Evolutionary conservation across 2,113 vertebrate genomes (phyloP).

Genomic region (Ornithorhynchus anatinus): DNA sequence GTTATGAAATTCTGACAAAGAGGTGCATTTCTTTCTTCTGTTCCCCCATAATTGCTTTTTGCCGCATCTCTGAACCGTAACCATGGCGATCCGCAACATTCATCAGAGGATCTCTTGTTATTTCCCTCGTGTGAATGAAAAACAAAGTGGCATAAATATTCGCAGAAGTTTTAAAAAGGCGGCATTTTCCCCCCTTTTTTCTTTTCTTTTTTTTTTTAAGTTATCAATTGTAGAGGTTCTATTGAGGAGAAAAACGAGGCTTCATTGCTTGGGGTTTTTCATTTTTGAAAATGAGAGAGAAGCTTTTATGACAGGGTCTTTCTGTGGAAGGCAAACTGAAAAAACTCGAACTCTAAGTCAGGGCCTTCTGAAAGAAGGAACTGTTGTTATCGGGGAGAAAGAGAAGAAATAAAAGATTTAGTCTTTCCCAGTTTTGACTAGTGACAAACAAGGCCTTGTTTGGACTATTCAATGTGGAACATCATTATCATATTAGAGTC

Average conservation of each 20-base stretch:
- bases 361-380: slow-evolving; percentile 54
- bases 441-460: slow-evolving; percentile 66
- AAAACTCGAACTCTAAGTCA: slow-evolving; percentile 44
- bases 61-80: slow-evolving; percentile 83
- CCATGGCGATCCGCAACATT: slow-evolving; percentile 82
- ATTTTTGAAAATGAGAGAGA: slow-evolving; percentile 33
- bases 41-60: slow-evolving; percentile 86
- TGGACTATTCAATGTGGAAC: slow-evolving; percentile 34
- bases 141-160: slow-evolving; percentile 64
- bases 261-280: slow-evolving; percentile 36
- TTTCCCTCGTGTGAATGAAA: slow-evolving; percentile 75
- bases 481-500: slow-evolving; percentile 48
- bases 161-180: slow-evolving; percentile 61
- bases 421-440: slow-evolving; percentile 61
- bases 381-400: slow-evolving; percentile 39
- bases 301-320: slow-evolving; percentile 12
- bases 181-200: neutral
- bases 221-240: slow-evolving; percentile 36
- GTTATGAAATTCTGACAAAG: slow-evolving; percentile 87
- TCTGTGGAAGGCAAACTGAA: slow-evolving; percentile 25
- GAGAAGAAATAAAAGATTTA: slow-evolving; percentile 49
- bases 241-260: slow-evolving; percentile 15
- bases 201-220: accelerated
- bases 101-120: slow-evolving; percentile 84
- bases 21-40: slow-evolving; percentile 76